Evolutionary conservation across 2,113 vertebrate species (phyloP).

Genomic region (Bettongia penicillata): DNA sequence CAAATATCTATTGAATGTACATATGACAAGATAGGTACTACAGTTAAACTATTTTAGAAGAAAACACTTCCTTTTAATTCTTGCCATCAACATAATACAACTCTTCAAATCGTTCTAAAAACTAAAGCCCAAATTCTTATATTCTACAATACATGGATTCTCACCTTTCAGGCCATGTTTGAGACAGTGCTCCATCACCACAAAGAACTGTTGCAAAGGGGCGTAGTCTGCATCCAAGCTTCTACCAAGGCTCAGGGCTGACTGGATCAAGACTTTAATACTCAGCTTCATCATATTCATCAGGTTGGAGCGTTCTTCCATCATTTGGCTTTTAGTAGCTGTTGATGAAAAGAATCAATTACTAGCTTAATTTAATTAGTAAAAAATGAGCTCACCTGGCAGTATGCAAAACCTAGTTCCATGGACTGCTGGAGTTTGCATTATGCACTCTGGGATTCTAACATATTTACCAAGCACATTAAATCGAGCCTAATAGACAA

Average conservation of each 20-base stretch:
- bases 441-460: background rate
- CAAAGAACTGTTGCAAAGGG: constrained; percentile 97
- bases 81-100: background rate
- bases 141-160: background rate
- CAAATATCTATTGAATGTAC: background rate
- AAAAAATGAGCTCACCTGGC: background rate
- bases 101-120: background rate
- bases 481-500: background rate
- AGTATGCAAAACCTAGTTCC: background rate
- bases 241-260: constrained; percentile 94
- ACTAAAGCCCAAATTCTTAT: background rate
- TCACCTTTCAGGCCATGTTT: constrained; percentile 98
- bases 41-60: background rate
- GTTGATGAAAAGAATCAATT: background rate
- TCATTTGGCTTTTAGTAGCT: constrained; percentile 86
- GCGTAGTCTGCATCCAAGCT: constrained; percentile 95
- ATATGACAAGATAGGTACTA: background rate
- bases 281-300: constrained; percentile 99
- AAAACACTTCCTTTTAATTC: background rate
- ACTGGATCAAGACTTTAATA: constrained; percentile 96
- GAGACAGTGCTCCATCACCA: constrained; percentile 97
- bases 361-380: background rate
- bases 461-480: background rate
- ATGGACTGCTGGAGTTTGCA: background rate
- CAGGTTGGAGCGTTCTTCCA: constrained; percentile 94